Evolutionary conservation across 2,113 vertebrate species (phyloP), one percentile per base, ranked within the genome.

Genomic region (Entomyzon cyanotis): DNA sequence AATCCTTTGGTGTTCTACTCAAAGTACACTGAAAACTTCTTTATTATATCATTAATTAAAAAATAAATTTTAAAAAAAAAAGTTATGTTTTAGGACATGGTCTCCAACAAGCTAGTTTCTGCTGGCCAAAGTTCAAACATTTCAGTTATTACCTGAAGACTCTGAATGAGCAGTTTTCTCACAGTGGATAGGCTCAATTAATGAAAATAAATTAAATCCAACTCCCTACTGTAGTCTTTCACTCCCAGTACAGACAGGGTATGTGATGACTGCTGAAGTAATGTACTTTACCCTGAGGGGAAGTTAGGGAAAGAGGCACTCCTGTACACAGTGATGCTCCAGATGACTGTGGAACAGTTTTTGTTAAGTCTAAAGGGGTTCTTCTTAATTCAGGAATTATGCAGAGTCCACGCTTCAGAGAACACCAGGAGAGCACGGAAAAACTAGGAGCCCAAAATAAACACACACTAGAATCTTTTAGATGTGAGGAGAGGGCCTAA

Each of bases 371-470:
- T 95, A 89, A 91, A 85, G 78, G n/a, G 49, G 86, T 58, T 95
- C 77, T 82, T 92, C 73, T 89, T 69, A 93, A 93, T 76, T 93
- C 74, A 89, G 84, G 78, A 91, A 73, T 79, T 85, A 95, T 47
- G 46, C 62, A 90, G 69, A 89, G 50, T 84, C 74, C 75, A 91
- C n/a, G 55, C 50, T 86, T 90, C 63, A 92, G 71, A 91, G 89
- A 89, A 89, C 3, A 24, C 21, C 93, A 93, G 69, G 47, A 89
- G 37, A 94, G 67, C 75, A 94, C 3, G 3, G 70, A 68, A 96
- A 87, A 87, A 85, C 62, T 85, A 95, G 69, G 25, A 94, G 69
- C 58, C 87, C 92, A 87, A 95, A 95, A 94, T 83, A 92, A 84
- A 91, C 70, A 90, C 77, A 81, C 30, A 73, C 84, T 85, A 89